phyloP scores from a whole-genome alignment of 2,888 invertebrate species.

The Andricus curvator region DNA sequence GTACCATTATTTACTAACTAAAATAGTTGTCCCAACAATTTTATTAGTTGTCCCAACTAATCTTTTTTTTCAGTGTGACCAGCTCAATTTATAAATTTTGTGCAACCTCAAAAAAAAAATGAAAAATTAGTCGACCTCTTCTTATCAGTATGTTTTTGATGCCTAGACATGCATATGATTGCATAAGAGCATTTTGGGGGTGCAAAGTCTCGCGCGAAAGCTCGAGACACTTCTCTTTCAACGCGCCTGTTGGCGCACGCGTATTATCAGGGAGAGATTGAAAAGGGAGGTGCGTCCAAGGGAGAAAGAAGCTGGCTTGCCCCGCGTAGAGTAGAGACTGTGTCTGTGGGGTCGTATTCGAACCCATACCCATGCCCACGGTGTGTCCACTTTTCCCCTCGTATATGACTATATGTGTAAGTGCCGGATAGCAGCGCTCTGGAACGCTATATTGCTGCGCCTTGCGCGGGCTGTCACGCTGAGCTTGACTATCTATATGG shows the following conservation, averaged over 20 bases:
- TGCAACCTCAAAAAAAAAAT: too few species aligned
- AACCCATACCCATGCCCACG: conserved; percentile 13
- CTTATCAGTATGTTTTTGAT: neutral
- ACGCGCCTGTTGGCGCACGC: conserved; percentile 32
- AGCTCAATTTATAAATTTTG: too few species aligned
- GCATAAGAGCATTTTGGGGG: conserved; percentile 21
- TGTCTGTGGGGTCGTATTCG: conserved; percentile 27
- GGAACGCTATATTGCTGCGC: conserved; percentile 59
- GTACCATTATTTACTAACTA: too few species aligned
- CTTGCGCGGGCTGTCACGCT: conserved; percentile 57
- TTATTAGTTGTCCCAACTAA: too few species aligned
- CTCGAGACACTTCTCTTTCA: conserved; percentile 26
- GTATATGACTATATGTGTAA: neutral
- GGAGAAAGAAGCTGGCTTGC: conserved; percentile 22
- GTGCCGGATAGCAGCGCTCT: neutral
- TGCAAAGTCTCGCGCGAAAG: conserved; percentile 26
- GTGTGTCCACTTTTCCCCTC: conserved; percentile 26
- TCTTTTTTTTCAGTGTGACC: too few species aligned
- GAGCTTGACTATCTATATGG: conserved; percentile 8
- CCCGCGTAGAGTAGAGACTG: neutral
- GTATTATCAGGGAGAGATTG: conserved; percentile 6
- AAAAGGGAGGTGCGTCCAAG: conserved; percentile 1
- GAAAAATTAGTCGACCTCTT: neutral
- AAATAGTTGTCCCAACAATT: too few species aligned
- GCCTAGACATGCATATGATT: neutral